Percentiles rank a stretch among this genome's conserved stretches.
phyloP scores from a whole-genome alignment of 2,888 invertebrate genomes.

The Rhingia campestris region DNA sequence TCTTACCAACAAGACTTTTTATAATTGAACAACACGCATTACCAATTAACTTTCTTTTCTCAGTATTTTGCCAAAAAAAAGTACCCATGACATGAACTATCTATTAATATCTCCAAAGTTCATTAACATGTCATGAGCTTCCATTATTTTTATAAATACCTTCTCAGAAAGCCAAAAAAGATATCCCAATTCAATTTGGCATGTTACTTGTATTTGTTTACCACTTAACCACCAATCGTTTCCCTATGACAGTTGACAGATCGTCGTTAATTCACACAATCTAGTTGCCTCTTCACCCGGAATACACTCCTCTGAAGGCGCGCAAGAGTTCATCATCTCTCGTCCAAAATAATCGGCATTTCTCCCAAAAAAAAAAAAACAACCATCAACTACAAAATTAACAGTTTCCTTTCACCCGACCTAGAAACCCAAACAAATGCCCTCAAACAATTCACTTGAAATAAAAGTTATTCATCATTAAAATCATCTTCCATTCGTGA shows the following conservation, averaged over 20 bases:
- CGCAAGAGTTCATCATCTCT: neutral
- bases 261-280: slow-evolving; percentile 12
- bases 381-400: no score
- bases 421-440: slow-evolving; percentile 49
- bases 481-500: slow-evolving; percentile 47
- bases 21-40: no score
- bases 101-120: no score
- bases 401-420: slow-evolving; percentile 61
- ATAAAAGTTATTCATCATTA: slow-evolving; percentile 31
- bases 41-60: no score
- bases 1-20: no score
- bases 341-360: slow-evolving; percentile 2
- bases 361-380: slow-evolving; percentile 8
- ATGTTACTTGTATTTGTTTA: neutral
- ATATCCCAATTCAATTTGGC: neutral
- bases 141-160: no score
- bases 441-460: slow-evolving; percentile 26
- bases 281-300: neutral
- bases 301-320: neutral
- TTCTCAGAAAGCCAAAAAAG: no score
- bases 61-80: no score
- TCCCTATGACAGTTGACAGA: neutral
- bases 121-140: no score
- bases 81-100: no score
- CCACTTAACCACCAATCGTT: neutral